phyloP scores from a whole-genome alignment of 2,113 vertebrate genomes.

The Cyprinus carpio region DNA sequence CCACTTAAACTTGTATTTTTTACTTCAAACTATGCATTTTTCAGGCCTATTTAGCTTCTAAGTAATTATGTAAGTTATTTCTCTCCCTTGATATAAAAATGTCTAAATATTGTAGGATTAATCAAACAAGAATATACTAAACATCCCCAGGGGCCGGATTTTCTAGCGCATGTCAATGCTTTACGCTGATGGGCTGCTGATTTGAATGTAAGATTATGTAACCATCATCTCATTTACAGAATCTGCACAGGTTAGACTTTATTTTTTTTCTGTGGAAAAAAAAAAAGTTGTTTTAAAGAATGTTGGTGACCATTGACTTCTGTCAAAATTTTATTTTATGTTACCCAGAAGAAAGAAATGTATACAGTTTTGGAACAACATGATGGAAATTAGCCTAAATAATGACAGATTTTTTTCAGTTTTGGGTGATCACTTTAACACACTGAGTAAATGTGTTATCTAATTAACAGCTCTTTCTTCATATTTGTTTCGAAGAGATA shows the following conservation, averaged over 20 bases:
- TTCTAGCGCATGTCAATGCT: neutral
- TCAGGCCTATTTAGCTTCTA: neutral
- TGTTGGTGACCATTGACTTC: neutral
- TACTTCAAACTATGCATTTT: neutral
- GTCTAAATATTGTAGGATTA: neutral
- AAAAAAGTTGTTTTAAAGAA: neutral
- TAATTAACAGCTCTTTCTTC: neutral
- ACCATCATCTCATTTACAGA: neutral
- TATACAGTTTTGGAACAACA: neutral
- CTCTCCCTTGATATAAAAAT: neutral
- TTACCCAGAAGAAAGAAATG: neutral
- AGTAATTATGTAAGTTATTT: neutral
- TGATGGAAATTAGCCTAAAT: neutral
- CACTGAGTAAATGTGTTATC: neutral
- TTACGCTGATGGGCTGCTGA: neutral
- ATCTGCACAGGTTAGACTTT: neutral
- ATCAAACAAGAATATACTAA: neutral
- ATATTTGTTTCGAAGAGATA: neutral
- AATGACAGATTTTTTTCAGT: neutral
- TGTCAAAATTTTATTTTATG: neutral
- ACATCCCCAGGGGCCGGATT: neutral
- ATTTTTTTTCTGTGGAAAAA: neutral
- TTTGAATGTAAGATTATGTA: neutral
- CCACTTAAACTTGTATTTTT: neutral
- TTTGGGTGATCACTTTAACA: neutral